A percentile compares a stretch with the other conserved stretches of the same genome.
Conservation (phyloP, 2,888 invertebrate genomes). For the Drosophila mettleri region DNA sequence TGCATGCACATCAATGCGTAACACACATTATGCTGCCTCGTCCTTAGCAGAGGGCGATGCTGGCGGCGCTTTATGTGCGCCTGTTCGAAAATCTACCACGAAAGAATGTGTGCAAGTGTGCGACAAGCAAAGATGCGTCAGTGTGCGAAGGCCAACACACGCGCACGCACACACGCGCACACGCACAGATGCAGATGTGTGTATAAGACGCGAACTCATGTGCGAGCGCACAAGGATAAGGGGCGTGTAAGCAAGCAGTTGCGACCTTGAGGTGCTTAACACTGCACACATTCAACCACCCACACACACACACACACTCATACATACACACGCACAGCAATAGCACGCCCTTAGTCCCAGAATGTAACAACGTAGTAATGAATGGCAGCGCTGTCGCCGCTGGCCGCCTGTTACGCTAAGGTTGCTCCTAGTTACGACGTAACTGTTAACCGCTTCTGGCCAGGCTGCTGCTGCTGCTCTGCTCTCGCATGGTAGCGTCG, state of each 20-base stretch:
- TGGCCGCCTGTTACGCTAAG: conserved; percentile 83
- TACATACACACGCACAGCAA: conserved; percentile 2
- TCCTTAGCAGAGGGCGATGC: conserved; percentile 11
- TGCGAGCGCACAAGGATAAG: conserved; percentile 37
- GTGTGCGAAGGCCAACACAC: conserved; percentile 42
- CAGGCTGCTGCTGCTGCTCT: conserved; percentile 40
- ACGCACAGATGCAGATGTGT: conserved; percentile 2
- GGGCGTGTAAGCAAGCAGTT: conserved; percentile 27
- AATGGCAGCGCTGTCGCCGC: conserved; percentile 29
- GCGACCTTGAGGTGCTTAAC: conserved; percentile 60
- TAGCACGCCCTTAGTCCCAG: conserved; percentile 48
- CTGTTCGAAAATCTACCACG: conserved; percentile 79
- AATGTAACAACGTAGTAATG: conserved; percentile 83
- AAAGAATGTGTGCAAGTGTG: conserved; percentile 82
- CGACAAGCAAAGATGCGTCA: conserved; percentile 47
- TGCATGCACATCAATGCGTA: conserved; percentile 38
- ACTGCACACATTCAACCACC: conserved; percentile 21
- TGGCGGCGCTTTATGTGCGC: conserved; percentile 62
- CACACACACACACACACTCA: background rate
- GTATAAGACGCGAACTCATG: conserved; percentile 19
- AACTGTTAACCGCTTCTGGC: conserved; percentile 81
- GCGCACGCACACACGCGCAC: conserved; percentile 1
- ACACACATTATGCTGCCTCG: conserved; percentile 21
- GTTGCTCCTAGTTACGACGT: conserved; percentile 85
- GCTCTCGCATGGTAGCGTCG: conserved; percentile 41